A percentile compares a stretch with the other conserved stretches of the same genome.
Evolutionary conservation across 2,888 invertebrate genomes (phyloP).

Genomic region (Meghimatium bilineatum): DNA sequence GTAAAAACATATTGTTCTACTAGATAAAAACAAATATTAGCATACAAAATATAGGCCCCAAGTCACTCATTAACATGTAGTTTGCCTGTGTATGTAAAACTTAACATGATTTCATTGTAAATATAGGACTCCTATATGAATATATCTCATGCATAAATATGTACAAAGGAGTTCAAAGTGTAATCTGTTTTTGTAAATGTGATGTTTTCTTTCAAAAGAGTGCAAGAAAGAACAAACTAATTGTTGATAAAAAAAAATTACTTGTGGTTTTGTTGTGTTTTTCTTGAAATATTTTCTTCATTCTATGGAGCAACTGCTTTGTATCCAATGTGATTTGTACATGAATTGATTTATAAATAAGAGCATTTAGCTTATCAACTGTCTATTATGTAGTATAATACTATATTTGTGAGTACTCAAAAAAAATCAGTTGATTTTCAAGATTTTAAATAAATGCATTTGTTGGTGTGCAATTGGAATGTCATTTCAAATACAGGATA

Average conservation of each 20-base stretch:
- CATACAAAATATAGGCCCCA: no score
- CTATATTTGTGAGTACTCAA: no score
- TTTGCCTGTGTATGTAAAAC: no score
- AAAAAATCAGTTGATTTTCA: no score
- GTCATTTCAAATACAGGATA: no score
- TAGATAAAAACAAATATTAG: no score
- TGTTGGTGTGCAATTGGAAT: no score
- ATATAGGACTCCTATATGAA: neutral
- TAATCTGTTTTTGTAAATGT: neutral
- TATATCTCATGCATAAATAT: neutral
- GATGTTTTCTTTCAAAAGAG: neutral
- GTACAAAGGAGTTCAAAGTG: neutral
- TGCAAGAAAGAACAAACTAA: neutral
- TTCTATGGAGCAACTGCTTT: conserved; percentile 18
- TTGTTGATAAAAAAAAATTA: neutral
- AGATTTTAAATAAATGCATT: no score
- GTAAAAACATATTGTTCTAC: no score
- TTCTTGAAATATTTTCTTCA: conserved; percentile 4
- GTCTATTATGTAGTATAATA: neutral
- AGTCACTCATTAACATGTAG: no score
- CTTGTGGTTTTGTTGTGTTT: neutral
- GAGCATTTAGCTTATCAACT: neutral
- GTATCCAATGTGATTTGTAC: conserved; percentile 22
- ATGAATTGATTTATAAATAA: neutral
- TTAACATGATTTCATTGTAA: no score